Percentiles rank a stretch among this genome's conserved stretches.
Evolutionary conservation across 2,797 vertebrate genomes (phyloP).

Genomic region (Cyprinella venusta): DNA sequence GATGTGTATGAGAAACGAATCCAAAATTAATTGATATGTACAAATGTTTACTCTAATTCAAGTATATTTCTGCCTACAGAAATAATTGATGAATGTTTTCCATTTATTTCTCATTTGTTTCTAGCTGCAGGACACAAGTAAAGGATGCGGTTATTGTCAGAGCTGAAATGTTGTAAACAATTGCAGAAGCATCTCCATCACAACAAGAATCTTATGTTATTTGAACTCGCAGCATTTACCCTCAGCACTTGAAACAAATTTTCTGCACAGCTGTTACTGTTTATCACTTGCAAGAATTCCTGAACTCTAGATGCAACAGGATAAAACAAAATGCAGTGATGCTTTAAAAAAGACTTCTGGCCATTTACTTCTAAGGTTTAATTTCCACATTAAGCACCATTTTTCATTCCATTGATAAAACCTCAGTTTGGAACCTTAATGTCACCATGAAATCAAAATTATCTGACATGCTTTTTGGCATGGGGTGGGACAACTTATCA

Average conservation of each 20-base stretch:
- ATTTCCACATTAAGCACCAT: not conserved
- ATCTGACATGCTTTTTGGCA: too few species aligned
- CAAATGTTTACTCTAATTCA: conserved; percentile 9
- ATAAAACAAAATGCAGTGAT: conserved; percentile 32
- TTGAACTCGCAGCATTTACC: conserved; percentile 44
- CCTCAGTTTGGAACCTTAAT: not conserved
- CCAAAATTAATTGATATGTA: conserved; percentile 17
- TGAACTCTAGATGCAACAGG: conserved; percentile 13
- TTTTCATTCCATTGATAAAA: not conserved
- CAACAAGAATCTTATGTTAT: conserved; percentile 43
- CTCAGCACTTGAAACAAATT: conserved; percentile 40
- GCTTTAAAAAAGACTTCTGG: not conserved
- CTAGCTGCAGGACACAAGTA: conserved; percentile 29
- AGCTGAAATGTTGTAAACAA: conserved; percentile 37
- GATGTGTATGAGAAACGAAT: conserved; percentile 5
- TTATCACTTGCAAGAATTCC: conserved; percentile 3
- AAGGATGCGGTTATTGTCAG: not conserved
- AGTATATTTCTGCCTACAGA: not conserved
- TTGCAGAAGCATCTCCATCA: conserved; percentile 50
- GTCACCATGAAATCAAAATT: too few species aligned
- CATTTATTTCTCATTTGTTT: conserved; percentile 23
- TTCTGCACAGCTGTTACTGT: conserved; percentile 42
- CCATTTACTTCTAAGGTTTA: not conserved
- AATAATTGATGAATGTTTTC: conserved; percentile 22
- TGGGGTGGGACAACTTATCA: too few species aligned